These are phyloP conservation scores for Myopa tessellatipennis DNA, from an alignment of 2,888 invertebrate species.

Conservation along the genomic window DNA sequence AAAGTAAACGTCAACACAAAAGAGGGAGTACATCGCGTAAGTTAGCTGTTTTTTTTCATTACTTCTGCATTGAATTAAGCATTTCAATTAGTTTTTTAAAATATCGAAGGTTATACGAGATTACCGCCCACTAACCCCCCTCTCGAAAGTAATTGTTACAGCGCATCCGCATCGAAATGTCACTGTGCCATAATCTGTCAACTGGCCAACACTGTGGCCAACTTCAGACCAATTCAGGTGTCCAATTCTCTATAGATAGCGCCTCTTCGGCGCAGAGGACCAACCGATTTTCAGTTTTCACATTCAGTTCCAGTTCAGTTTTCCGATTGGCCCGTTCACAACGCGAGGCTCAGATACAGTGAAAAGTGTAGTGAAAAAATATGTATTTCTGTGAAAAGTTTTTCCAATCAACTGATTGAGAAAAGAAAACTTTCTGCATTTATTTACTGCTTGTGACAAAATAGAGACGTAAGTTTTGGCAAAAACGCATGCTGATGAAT, in stretches of 20 bases:
- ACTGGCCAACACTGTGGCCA: not conserved
- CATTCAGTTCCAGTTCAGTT: slow-evolving; percentile 64
- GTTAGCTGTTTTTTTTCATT: too few relatives aligned
- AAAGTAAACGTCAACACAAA: too few relatives aligned
- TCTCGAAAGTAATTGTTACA: not conserved
- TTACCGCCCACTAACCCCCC: not conserved
- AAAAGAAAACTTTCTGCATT: slow-evolving; percentile 25
- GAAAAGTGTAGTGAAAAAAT: slow-evolving; percentile 37
- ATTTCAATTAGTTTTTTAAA: too few relatives aligned
- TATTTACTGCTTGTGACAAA: slow-evolving; percentile 46
- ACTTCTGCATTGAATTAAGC: too few relatives aligned
- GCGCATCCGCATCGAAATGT: not conserved
- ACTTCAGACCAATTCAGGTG: slow-evolving; percentile 13
- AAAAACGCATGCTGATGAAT: slow-evolving; percentile 25
- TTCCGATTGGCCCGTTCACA: slow-evolving; percentile 62
- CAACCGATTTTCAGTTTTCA: slow-evolving; percentile 49
- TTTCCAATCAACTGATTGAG: slow-evolving; percentile 33
- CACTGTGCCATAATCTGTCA: slow-evolving; percentile 17
- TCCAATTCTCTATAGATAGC: not conserved
- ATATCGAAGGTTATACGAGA: too few relatives aligned
- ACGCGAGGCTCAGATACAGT: slow-evolving; percentile 42
- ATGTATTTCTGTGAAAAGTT: slow-evolving; percentile 31
- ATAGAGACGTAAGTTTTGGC: slow-evolving; percentile 67
- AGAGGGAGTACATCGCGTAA: too few relatives aligned
- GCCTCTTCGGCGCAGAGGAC: slow-evolving; percentile 10